A percentile compares a stretch with the other conserved stretches of the same genome.
These are phyloP conservation scores for Blomia tropicalis DNA, from an alignment of 2,888 invertebrate genomes.

Conservation along the genomic window DNA sequence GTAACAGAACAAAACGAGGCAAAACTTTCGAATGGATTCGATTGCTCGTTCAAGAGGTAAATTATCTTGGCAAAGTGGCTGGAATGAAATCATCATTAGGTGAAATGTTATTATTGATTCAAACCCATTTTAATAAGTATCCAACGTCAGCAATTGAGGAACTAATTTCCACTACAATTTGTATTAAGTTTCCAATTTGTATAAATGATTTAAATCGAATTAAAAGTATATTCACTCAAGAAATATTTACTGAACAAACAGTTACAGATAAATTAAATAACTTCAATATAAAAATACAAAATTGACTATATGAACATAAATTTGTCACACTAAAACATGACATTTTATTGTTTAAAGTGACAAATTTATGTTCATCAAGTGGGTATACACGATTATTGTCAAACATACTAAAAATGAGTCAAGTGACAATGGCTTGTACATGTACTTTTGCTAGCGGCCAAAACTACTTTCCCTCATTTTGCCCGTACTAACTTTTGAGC, in stretches of 20 bases:
- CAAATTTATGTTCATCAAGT: too few relatives aligned
- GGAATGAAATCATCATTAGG: constrained; percentile 68
- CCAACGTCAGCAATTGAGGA: constrained; percentile 83
- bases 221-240: constrained; percentile 85
- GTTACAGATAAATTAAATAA: too few relatives aligned
- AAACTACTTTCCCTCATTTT: too few relatives aligned
- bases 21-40: constrained; percentile 73
- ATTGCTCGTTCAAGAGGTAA: constrained; percentile 78
- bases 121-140: constrained; percentile 90
- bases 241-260: constrained; percentile 90
- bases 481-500: too few relatives aligned
- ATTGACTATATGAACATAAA: too few relatives aligned
- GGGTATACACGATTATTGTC: too few relatives aligned
- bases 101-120: constrained; percentile 84
- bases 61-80: constrained; percentile 64
- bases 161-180: constrained; percentile 76
- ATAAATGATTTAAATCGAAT: constrained; percentile 71
- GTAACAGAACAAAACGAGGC: constrained; percentile 59
- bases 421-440: too few relatives aligned
- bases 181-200: constrained; percentile 78
- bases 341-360: too few relatives aligned
- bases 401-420: too few relatives aligned
- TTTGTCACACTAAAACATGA: too few relatives aligned
- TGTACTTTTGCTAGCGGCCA: too few relatives aligned
- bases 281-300: too few relatives aligned